phyloP scores from a whole-genome alignment of 2,113 vertebrate genomes.

The Chaenocephalus aceratus region DNA sequence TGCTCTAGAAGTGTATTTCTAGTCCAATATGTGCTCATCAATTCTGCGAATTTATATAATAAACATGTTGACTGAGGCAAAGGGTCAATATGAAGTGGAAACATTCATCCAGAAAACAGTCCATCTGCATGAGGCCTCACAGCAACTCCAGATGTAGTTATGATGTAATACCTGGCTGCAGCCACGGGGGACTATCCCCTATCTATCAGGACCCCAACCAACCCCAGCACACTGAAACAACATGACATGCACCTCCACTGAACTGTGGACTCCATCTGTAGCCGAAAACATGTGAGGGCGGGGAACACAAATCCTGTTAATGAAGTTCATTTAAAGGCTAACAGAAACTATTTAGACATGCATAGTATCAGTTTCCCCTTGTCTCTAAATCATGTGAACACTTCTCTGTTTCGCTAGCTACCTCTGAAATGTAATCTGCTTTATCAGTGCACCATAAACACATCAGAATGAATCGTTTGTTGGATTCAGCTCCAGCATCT shows the following conservation, averaged over 20 bases:
- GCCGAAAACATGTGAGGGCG: constrained; percentile 35
- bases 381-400: constrained; percentile 12
- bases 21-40: neutral
- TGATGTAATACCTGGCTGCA: constrained; percentile 67
- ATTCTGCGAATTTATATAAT: constrained; percentile 21
- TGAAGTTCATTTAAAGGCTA: constrained; percentile 52
- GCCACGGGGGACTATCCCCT: constrained; percentile 78
- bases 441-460: constrained; percentile 5
- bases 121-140: constrained; percentile 25
- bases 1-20: no score
- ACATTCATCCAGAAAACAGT: constrained; percentile 35
- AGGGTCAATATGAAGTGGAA: constrained; percentile 23
- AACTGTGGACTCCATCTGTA: constrained; percentile 55
- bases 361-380: neutral
- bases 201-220: constrained; percentile 50
- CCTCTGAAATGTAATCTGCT: constrained; percentile 16
- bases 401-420: constrained; percentile 1
- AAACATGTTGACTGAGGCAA: constrained; percentile 12
- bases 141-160: constrained; percentile 79
- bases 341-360: neutral
- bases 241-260: constrained; percentile 28
- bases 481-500: constrained; percentile 13
- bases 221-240: constrained; percentile 49
- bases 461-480: neutral
- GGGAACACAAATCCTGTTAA: constrained; percentile 9